A percentile compares a stretch with the other conserved stretches of the same genome.
Conservation (phyloP, 1,140 invertebrate species). For the Brachionus manjavacas region DNA sequence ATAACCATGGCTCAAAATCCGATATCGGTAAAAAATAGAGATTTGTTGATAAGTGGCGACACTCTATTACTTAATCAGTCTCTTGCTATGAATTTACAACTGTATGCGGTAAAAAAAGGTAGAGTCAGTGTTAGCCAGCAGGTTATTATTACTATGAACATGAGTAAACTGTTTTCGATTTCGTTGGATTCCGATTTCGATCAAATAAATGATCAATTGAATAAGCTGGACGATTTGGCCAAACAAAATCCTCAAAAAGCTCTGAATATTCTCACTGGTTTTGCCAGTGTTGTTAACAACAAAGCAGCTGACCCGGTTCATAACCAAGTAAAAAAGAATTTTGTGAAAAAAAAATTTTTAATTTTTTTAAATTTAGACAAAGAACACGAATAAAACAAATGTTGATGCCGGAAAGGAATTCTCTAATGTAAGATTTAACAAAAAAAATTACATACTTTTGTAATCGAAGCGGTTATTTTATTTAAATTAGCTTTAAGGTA, state of each 20-base stretch:
- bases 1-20: background rate
- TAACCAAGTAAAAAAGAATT: background rate
- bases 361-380: background rate
- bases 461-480: too few relatives aligned
- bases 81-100: background rate
- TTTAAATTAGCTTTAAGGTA: too few relatives aligned
- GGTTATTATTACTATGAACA: background rate
- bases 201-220: conserved; percentile 11
- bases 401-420: background rate
- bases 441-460: background rate
- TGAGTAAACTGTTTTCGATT: background rate
- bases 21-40: background rate
- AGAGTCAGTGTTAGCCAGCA: background rate
- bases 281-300: conserved; percentile 15
- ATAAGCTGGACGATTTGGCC: conserved; percentile 22
- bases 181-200: conserved; percentile 10
- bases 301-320: conserved; percentile 10
- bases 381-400: background rate
- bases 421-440: background rate
- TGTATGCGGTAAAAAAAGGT: background rate
- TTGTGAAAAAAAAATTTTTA: background rate
- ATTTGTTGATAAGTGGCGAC: background rate
- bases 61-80: background rate
- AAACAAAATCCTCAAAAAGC: conserved; percentile 42
- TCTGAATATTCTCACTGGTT: conserved; percentile 20